Percentiles rank a stretch among this genome's conserved stretches.
Evolutionary conservation across 2,888 invertebrate species (phyloP).

Genomic region (Lapara coniferarum): DNA sequence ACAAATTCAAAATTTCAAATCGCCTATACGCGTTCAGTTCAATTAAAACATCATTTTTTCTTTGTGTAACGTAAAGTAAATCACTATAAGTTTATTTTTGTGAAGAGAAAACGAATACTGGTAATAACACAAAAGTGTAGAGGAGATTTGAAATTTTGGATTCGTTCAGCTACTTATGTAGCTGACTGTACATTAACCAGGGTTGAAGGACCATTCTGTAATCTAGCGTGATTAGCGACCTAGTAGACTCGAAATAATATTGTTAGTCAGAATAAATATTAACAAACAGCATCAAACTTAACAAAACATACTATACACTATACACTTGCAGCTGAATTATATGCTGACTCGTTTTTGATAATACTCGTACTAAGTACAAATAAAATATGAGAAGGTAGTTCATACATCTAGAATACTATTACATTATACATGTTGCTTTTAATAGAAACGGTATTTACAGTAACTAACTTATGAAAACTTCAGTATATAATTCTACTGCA

Average conservation of each 20-base stretch:
- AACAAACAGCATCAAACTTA: conserved; percentile 38
- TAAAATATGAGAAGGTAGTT: too few relatives aligned
- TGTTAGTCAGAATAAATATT: conserved; percentile 42
- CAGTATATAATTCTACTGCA: conserved; percentile 2
- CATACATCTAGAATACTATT: not conserved
- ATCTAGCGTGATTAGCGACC: not conserved
- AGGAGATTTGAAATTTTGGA: too few relatives aligned
- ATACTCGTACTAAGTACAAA: not conserved
- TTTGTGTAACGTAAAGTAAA: too few relatives aligned
- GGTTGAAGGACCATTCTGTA: not conserved
- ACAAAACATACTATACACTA: conserved; percentile 31
- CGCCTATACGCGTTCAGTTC: too few relatives aligned
- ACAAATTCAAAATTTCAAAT: too few relatives aligned
- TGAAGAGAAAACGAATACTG: too few relatives aligned
- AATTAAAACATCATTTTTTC: too few relatives aligned
- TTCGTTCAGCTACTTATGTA: too few relatives aligned
- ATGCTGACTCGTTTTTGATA: not conserved
- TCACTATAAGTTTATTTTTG: too few relatives aligned
- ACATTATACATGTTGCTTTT: too few relatives aligned
- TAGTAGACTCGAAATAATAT: not conserved
- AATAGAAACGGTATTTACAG: too few relatives aligned
- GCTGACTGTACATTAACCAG: not conserved
- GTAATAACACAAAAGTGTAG: too few relatives aligned
- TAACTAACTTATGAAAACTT: not conserved
- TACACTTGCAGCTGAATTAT: conserved; percentile 22